These are phyloP conservation scores for Thryonomys swinderianus DNA, from an alignment of 2,113 vertebrate species.

Conservation along the genomic window DNA sequence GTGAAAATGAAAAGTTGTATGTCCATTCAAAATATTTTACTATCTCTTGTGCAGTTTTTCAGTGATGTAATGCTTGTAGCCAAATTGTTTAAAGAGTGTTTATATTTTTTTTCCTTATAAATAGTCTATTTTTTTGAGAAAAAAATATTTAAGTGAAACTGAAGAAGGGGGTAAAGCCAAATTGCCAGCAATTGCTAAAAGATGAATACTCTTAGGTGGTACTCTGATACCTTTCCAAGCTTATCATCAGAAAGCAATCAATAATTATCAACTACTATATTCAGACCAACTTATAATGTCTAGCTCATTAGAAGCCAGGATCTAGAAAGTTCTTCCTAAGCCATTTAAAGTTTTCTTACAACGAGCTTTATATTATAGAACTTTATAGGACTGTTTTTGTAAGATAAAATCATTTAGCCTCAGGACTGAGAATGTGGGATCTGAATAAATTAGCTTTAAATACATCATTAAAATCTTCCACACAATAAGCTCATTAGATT, in stretches of 20 bases:
- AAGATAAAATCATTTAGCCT: constrained; percentile 64
- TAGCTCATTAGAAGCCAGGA: constrained; percentile 74
- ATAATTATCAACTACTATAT: constrained; percentile 72
- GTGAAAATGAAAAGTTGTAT: constrained; percentile 71
- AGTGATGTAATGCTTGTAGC: constrained; percentile 81
- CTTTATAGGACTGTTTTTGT: constrained; percentile 33
- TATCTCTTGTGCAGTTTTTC: constrained; percentile 81
- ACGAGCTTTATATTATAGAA: constrained; percentile 70
- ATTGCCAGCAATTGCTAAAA: constrained; percentile 79
- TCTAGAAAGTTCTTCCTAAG: constrained; percentile 69
- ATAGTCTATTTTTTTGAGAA: constrained; percentile 82
- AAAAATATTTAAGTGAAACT: constrained; percentile 79
- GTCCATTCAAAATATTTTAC: constrained; percentile 69
- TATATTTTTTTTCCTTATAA: constrained; percentile 80
- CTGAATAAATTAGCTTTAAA: constrained; percentile 70
- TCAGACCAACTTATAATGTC: constrained; percentile 76
- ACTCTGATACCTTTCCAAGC: constrained; percentile 83
- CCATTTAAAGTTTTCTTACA: constrained; percentile 72
- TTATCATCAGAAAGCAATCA: constrained; percentile 82
- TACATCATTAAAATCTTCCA: constrained; percentile 46
- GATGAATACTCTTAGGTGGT: constrained; percentile 80
- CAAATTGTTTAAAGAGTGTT: constrained; percentile 81
- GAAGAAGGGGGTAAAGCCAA: constrained; percentile 74
- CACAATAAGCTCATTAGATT: constrained; percentile 66
- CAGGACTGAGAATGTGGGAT: constrained; percentile 67